Evolutionary conservation across 2,888 invertebrate genomes (phyloP), one percentile per base, ranked within the genome.

Genomic region (Orchesellides sinensis): DNA sequence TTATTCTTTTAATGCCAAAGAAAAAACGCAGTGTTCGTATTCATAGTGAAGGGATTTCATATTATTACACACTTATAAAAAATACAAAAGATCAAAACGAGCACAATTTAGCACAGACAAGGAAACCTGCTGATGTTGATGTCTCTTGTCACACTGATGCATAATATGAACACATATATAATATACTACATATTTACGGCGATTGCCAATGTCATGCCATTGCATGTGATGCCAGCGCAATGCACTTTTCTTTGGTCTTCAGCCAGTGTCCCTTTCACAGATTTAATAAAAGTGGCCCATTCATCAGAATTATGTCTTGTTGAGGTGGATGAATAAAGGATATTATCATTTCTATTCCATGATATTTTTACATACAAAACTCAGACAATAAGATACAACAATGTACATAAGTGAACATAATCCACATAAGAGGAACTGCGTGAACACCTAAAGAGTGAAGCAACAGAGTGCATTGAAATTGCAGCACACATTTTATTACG

Each of bases 251-350:
- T 47, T n/a, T 68, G 49, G 12, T 47, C 35, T 61, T 61, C 19
- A 61, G 49, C 63, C 59, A 77, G 77, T 77, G 77, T 77, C 77
- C 77, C 59, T 49, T 52, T 52, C 69, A 63, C 69, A n/a, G 66
- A 59, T 77, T 77, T 77, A 77, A 78, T 69, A 78, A 78, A 78
- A 78, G 78, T 69, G 40, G 78, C 69, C 78, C 78, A 78, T 78
- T 78, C 78, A 78, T 78, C 78, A 78, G 78, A 78, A 78, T 78
- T 78, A 78, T 78, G 78, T 78, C 78, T 77, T 78, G 78, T 78
- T 78, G 78, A 78, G 78, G 78, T 78, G 59, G 78, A 78, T 78
- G 69, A 78, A 78, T 78, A 32, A n/a, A 70, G 78, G 63, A 69
- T 19, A 32, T 54, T 69, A 68, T 49, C 56, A 52, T 49, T 65